A percentile compares a stretch with the other conserved stretches of the same genome.
phyloP scores from a whole-genome alignment of 1,140 invertebrate genomes.

The Tetramorium parvispinum region DNA sequence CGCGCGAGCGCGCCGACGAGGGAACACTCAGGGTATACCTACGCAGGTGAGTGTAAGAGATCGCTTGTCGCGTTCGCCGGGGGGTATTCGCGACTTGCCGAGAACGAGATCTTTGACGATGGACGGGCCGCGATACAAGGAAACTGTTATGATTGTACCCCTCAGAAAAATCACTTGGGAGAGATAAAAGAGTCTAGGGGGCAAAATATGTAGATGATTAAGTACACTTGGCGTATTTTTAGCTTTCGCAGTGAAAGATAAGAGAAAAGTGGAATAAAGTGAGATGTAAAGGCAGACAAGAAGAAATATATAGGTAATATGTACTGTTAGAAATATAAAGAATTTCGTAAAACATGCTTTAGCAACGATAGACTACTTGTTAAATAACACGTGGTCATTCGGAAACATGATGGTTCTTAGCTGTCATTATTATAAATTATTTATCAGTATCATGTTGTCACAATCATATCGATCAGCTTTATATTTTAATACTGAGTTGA shows the following conservation, averaged over 20 bases:
- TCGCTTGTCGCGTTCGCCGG: constrained; percentile 24
- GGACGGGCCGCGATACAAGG: not conserved
- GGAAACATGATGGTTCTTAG: not conserved
- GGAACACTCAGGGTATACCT: constrained; percentile 13
- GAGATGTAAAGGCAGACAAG: not conserved
- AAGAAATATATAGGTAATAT: not conserved
- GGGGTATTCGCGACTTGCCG: constrained; percentile 6
- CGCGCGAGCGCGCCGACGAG: constrained; percentile 35
- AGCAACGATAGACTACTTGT: too few species aligned
- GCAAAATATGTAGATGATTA: not conserved
- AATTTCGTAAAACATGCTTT: too few species aligned
- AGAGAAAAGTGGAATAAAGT: not conserved
- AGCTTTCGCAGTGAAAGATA: not conserved
- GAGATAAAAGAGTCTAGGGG: not conserved
- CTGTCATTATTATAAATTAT: not conserved
- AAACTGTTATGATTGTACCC: not conserved
- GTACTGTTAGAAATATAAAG: too few species aligned
- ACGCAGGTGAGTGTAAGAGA: constrained; percentile 47
- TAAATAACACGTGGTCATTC: too few species aligned
- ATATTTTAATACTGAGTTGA: not conserved
- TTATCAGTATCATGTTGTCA: not conserved
- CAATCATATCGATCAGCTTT: not conserved
- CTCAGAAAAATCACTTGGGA: not conserved
- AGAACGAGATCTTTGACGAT: constrained; percentile 19
- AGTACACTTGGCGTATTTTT: not conserved